These are phyloP conservation scores for Parus major DNA, from an alignment of 2,113 vertebrate genomes.

Conservation along the genomic window DNA sequence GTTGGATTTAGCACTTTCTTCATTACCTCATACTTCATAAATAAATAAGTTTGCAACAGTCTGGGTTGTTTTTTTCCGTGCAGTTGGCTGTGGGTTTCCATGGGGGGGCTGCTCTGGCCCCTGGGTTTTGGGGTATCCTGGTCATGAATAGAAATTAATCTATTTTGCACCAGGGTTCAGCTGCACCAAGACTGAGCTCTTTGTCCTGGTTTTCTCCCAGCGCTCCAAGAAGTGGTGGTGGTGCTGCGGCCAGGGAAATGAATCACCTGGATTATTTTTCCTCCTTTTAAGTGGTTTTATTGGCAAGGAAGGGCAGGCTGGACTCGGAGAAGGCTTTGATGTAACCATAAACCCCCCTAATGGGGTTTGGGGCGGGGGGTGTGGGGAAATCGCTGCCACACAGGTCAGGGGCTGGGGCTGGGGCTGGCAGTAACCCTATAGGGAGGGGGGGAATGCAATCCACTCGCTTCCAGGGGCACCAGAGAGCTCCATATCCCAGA, in stretches of 20 bases:
- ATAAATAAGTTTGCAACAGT: constrained; percentile 61
- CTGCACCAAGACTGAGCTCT: neutral
- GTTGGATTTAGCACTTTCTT: constrained; percentile 66
- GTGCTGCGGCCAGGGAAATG: neutral
- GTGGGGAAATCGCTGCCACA: neutral
- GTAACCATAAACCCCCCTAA: constrained; percentile 23
- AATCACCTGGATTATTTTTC: constrained; percentile 50
- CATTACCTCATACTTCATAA: constrained; percentile 65
- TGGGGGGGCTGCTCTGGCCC: neutral
- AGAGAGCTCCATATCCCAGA: neutral
- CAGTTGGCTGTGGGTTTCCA: neutral
- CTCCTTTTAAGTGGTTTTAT: constrained; percentile 37
- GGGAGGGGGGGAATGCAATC: neutral
- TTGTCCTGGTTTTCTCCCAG: constrained; percentile 6
- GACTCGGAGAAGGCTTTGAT: neutral
- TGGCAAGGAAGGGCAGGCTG: neutral
- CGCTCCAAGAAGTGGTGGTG: rapidly evolving
- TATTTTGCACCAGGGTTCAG: neutral
- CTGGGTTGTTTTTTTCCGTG: constrained; percentile 40
- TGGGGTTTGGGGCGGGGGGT: neutral
- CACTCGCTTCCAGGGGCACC: rapidly evolving
- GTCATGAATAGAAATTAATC: rapidly evolving
- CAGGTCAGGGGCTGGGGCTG: neutral
- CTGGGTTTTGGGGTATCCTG: neutral
- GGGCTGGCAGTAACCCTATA: constrained; percentile 2